These are phyloP conservation scores for Orthonychiurus folsomi DNA, from an alignment of 2,888 invertebrate genomes.

Conservation along the genomic window DNA sequence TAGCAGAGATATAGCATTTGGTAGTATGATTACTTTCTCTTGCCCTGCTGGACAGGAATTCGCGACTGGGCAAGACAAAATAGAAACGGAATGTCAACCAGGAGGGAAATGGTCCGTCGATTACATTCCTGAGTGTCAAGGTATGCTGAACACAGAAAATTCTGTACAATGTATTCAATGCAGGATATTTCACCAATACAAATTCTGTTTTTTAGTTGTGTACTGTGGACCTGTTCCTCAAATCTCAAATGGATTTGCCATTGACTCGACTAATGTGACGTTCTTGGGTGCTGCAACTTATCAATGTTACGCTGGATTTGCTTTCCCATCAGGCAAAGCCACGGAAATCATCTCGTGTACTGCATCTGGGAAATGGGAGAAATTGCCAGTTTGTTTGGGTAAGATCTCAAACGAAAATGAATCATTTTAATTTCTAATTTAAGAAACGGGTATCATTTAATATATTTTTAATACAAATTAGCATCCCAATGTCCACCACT, in stretches of 20 bases:
- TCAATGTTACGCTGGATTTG: slow-evolving; percentile 93
- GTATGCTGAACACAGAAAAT: slow-evolving; percentile 47
- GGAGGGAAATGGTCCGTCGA: slow-evolving; percentile 87
- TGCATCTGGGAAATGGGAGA: slow-evolving; percentile 84
- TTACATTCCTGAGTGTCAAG: slow-evolving; percentile 88
- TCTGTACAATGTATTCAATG: background rate
- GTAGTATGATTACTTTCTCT: slow-evolving; percentile 78
- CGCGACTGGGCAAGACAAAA: slow-evolving; percentile 73
- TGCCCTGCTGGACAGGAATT: slow-evolving; percentile 90
- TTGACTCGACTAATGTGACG: slow-evolving; percentile 89
- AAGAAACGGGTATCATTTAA: background rate
- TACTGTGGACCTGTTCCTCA: slow-evolving; percentile 97
- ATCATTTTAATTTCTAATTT: background rate
- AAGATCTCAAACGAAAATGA: slow-evolving; percentile 39
- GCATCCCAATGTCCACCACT: slow-evolving; percentile 85
- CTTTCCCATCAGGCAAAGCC: slow-evolving; percentile 76
- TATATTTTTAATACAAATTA: slow-evolving; percentile 43
- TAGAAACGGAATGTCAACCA: slow-evolving; percentile 75
- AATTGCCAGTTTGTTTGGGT: slow-evolving; percentile 81
- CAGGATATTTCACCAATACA: background rate
- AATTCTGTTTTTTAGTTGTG: slow-evolving; percentile 53
- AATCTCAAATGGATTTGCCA: slow-evolving; percentile 94
- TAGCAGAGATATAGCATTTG: slow-evolving; percentile 83
- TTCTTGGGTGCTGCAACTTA: slow-evolving; percentile 88
- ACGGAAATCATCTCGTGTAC: slow-evolving; percentile 82